Evolutionary conservation across 2,113 vertebrate species (phyloP).

Genomic region (Trematocara zebra): DNA sequence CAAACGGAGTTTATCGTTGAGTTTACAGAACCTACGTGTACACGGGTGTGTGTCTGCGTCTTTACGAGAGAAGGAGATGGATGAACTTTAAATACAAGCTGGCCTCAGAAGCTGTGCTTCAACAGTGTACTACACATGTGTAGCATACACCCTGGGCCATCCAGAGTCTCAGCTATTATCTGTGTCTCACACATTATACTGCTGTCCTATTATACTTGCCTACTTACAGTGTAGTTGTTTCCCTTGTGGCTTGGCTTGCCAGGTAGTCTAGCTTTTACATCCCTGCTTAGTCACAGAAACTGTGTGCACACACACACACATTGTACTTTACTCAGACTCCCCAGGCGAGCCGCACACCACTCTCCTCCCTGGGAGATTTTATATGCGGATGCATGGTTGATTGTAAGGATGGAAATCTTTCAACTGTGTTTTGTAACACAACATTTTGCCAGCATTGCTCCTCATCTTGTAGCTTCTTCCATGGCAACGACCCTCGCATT

Average conservation of each 20-base stretch:
- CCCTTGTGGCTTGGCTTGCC: slow-evolving; percentile 1
- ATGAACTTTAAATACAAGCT: neutral
- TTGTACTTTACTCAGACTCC: neutral
- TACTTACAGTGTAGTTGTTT: slow-evolving; percentile 28
- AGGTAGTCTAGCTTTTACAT: slow-evolving; percentile 17
- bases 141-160: neutral
- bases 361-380: neutral
- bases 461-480: slow-evolving; percentile 54
- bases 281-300: neutral
- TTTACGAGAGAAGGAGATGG: neutral
- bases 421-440: slow-evolving; percentile 25
- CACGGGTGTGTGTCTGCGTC: neutral
- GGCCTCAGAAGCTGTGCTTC: neutral
- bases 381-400: slow-evolving; percentile 27
- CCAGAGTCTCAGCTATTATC: slow-evolving; percentile 42
- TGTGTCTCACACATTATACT: slow-evolving; percentile 21
- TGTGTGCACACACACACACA: neutral
- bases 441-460: slow-evolving; percentile 30
- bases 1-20: neutral
- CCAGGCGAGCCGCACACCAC: neutral
- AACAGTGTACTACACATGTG: neutral
- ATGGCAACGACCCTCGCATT: slow-evolving; percentile 65
- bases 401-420: slow-evolving; percentile 28
- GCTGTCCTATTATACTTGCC: slow-evolving; percentile 20
- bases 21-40: neutral